Evolutionary conservation across 2,888 invertebrate genomes (phyloP).

Genomic region (Nephrotoma flavescens): DNA sequence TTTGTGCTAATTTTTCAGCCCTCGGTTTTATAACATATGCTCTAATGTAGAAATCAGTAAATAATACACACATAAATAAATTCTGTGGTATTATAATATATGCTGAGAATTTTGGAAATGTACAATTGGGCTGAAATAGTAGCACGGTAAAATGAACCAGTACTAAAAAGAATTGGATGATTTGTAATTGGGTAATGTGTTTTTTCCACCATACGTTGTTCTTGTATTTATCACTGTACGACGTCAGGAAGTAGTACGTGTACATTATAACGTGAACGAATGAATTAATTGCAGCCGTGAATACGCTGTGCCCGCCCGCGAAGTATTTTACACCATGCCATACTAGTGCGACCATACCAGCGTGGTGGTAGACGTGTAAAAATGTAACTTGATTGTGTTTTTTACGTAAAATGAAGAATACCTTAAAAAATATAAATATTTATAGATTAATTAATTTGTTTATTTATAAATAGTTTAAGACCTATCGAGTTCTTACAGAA

Average conservation of each 20-base stretch:
- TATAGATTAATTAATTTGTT: background rate
- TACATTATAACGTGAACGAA: constrained; percentile 78
- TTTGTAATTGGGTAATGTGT: constrained; percentile 62
- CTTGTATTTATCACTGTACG: constrained; percentile 50
- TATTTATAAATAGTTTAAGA: too few species aligned
- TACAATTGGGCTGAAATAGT: constrained; percentile 38
- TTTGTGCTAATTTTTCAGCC: background rate
- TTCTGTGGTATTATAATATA: constrained; percentile 48
- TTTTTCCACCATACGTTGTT: constrained; percentile 66
- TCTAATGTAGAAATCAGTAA: constrained; percentile 50
- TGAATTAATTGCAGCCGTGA: constrained; percentile 56
- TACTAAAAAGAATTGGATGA: constrained; percentile 47
- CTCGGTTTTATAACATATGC: constrained; percentile 35
- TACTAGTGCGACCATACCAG: constrained; percentile 55
- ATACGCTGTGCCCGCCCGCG: constrained; percentile 52
- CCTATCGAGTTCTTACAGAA: constrained; percentile 3
- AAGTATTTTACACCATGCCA: constrained; percentile 43
- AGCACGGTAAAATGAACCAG: constrained; percentile 36
- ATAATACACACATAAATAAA: constrained; percentile 46
- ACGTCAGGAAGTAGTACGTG: constrained; percentile 58
- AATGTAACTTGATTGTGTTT: constrained; percentile 71
- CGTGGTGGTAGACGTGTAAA: constrained; percentile 75
- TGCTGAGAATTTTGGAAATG: constrained; percentile 39
- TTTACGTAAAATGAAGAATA: constrained; percentile 69
- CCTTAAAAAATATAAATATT: constrained; percentile 16